Evolutionary conservation across 2,113 vertebrate genomes (phyloP), one percentile per base, ranked within the genome.

Genomic region (Hassar affinis): DNA sequence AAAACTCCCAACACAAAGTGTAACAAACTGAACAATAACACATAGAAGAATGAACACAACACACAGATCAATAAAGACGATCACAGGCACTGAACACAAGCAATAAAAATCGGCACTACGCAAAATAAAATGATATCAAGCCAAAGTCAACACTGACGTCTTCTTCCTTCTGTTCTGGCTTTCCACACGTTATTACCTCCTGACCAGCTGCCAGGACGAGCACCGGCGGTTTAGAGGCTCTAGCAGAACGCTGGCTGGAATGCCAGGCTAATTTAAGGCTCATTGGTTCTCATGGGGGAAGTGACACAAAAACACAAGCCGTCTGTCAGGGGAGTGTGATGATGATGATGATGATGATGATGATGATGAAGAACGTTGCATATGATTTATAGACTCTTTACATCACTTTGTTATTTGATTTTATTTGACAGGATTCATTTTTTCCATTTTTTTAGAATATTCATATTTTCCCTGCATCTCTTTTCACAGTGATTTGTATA

Each of bases 211-310:
- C 30, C 49, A 59, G 45, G 25, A 79, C 33, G 0, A 27, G 35
- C 25, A 11, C 6, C 57, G 7, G 64, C 52, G 61, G 51, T 84
- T 80, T 62, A 84, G 75, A 69, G 42, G 81, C 78, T 61, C 56
- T 77, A 80, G 80, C 81, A 42, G 61, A 49, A 42, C 30, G 51
- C 22, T 22, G 59, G n/a, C 35, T 49, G 62, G 56, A 20, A 61
- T 51, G 51, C 68, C 42, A 51, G 2, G 52, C n/a, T 52, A 64
- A 27, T 49, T 78, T 71, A 59, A 68, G 57, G 15, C 38, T 25
- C 22, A 76, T 38, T 66, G 2, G 33, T 38, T 33, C 75, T 77
- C 27, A 66, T 22, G 74, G 78, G 49, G n/a, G n/a, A n/a, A n/a
- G n/a, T n/a, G n/a, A n/a, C n/a, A n/a, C n/a, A n/a, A n/a, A n/a